Percentiles rank a stretch among this genome's conserved stretches.
Conservation (phyloP, 2,113 vertebrate genomes). For the Coptodon bakossiorum region DNA sequence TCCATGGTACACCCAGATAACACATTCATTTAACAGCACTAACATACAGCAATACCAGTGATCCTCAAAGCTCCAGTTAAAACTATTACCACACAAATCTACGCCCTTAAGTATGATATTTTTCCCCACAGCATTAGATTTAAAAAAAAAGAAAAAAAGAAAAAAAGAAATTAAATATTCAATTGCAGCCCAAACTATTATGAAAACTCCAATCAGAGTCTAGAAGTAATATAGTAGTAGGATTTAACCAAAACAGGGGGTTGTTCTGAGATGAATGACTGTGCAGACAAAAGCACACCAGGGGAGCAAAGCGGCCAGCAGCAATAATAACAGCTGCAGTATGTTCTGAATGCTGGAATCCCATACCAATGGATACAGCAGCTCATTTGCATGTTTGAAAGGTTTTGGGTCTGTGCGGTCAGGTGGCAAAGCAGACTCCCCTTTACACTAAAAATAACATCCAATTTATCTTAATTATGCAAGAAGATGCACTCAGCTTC, state of each 20-base stretch:
- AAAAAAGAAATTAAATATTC: background rate
- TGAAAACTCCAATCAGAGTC: background rate
- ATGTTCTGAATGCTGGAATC: background rate
- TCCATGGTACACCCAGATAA: background rate
- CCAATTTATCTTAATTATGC: slow-evolving; percentile 38
- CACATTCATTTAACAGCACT: background rate
- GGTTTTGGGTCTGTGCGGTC: slow-evolving; percentile 20
- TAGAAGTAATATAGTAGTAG: background rate
- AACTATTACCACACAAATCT: background rate
- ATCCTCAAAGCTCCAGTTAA: background rate
- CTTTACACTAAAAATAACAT: slow-evolving; percentile 29
- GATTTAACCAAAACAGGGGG: background rate
- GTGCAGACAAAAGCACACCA: background rate
- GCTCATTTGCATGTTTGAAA: slow-evolving; percentile 40
- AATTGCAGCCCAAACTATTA: background rate
- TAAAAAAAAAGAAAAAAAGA: background rate
- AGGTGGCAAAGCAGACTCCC: slow-evolving; percentile 9
- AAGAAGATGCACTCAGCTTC: slow-evolving; percentile 1
- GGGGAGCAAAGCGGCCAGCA: background rate
- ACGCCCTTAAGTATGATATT: background rate
- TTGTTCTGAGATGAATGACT: slow-evolving; percentile 16
- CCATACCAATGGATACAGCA: background rate
- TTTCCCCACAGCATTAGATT: background rate
- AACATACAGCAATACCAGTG: background rate
- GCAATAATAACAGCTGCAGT: background rate